Percentiles rank a stretch among this genome's conserved stretches.
Conservation (phyloP, 2,113 vertebrate species). For the Urocynchramus pylzowi region DNA sequence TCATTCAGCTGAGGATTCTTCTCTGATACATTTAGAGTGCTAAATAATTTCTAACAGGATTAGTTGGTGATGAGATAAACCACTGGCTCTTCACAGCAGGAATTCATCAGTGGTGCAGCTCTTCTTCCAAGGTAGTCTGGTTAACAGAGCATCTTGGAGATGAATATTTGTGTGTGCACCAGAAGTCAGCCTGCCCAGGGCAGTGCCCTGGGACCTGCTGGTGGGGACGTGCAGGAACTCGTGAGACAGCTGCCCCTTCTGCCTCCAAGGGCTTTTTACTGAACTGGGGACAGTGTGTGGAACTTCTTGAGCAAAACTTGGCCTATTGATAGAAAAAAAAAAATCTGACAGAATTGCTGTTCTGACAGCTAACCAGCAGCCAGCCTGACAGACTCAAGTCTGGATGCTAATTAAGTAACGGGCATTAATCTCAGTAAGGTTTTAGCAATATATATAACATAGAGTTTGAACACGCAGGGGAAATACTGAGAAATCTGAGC, state of each 20-base stretch:
- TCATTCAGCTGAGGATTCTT: neutral
- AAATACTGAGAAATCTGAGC: neutral
- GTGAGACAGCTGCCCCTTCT: neutral
- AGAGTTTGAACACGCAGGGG: neutral
- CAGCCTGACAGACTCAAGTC: neutral
- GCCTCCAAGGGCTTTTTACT: neutral
- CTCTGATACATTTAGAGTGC: neutral
- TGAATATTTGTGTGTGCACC: neutral
- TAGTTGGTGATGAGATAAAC: constrained; percentile 23
- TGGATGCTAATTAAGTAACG: neutral
- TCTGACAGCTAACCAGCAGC: neutral
- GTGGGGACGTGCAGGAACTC: neutral
- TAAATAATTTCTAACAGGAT: constrained; percentile 16
- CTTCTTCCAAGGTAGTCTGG: neutral
- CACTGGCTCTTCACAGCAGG: neutral
- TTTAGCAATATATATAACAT: neutral
- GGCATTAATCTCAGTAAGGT: constrained; percentile 12
- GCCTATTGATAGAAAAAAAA: neutral
- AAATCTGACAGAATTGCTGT: neutral
- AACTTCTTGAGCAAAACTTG: neutral
- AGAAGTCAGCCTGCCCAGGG: neutral
- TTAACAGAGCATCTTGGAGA: neutral
- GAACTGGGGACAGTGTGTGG: neutral
- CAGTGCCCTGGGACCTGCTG: neutral
- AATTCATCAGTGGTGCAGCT: neutral